A percentile compares a stretch with the other conserved stretches of the same genome.
Conservation (phyloP, 2,113 vertebrate genomes). For the Lipophrys pholis region DNA sequence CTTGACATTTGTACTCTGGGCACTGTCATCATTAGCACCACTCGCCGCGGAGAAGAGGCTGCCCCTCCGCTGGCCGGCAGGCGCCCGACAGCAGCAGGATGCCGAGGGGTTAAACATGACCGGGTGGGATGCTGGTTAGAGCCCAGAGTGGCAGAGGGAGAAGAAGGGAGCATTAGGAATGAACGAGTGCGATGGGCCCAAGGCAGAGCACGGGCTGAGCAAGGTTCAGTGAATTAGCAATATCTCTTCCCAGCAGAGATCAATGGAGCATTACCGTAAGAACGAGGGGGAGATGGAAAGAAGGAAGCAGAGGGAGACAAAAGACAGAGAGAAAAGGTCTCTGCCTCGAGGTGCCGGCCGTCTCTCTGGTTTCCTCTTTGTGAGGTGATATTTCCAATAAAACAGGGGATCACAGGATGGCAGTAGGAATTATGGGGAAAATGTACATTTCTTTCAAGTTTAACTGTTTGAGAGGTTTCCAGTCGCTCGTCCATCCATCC, state of each 20-base stretch:
- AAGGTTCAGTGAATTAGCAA: constrained; percentile 67
- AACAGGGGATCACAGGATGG: constrained; percentile 15
- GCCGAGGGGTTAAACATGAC: constrained; percentile 51
- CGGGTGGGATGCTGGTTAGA: constrained; percentile 24
- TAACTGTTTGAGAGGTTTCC: constrained; percentile 14
- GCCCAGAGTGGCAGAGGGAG: constrained; percentile 27
- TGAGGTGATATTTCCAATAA: constrained; percentile 13
- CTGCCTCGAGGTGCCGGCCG: constrained; percentile 16
- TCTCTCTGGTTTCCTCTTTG: constrained; percentile 24
- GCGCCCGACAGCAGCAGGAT: constrained; percentile 9
- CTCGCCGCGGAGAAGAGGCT: constrained; percentile 35
- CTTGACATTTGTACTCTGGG: constrained; percentile 42
- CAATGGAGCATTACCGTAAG: constrained; percentile 75
- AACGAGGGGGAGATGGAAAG: constrained; percentile 41
- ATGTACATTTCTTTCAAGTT: constrained; percentile 1
- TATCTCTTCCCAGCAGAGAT: constrained; percentile 72
- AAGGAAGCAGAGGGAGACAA: constrained; percentile 11
- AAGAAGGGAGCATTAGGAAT: constrained; percentile 53
- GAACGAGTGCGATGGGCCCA: constrained; percentile 53
- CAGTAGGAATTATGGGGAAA: constrained; percentile 18
- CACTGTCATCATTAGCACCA: constrained; percentile 54
- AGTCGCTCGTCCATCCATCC: neutral
- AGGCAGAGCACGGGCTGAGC: constrained; percentile 52
- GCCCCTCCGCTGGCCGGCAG: constrained; percentile 29
- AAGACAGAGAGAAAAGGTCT: constrained; percentile 31